These are phyloP conservation scores for Drosophila anomalata DNA, from an alignment of 2,888 invertebrate species.

Conservation along the genomic window DNA sequence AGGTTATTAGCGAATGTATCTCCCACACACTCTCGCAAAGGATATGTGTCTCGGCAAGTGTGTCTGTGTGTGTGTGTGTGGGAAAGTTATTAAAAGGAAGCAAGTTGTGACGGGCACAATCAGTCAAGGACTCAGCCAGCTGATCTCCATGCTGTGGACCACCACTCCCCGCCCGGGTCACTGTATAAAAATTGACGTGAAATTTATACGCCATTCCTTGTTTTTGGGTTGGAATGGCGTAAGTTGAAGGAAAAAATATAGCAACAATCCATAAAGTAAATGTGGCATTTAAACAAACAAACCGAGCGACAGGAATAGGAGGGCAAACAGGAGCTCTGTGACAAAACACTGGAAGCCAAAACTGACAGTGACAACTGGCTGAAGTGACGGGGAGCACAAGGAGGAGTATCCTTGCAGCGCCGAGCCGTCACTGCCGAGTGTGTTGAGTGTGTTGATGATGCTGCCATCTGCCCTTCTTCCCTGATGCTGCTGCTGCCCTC, in stretches of 20 bases:
- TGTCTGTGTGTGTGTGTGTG: conserved; percentile 49
- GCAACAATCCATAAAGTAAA: conserved; percentile 78
- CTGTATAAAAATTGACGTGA: conserved; percentile 71
- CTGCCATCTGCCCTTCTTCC: neutral
- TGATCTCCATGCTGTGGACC: conserved; percentile 45
- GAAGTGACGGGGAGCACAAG: conserved; percentile 57
- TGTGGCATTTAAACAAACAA: conserved; percentile 79
- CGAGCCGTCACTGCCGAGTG: conserved; percentile 22
- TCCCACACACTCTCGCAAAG: conserved; percentile 6
- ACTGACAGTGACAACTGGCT: conserved; percentile 79
- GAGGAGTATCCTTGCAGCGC: conserved; percentile 22
- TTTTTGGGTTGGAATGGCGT: conserved; percentile 58
- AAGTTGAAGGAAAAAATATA: conserved; percentile 79
- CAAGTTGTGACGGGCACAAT: conserved; percentile 74
- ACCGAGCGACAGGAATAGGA: conserved; percentile 45
- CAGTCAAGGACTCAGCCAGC: conserved; percentile 75
- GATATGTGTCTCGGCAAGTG: conserved; percentile 3
- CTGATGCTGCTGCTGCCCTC: conserved; percentile 28
- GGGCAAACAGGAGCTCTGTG: conserved; percentile 39
- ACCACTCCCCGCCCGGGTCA: neutral
- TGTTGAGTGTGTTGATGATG: conserved; percentile 61
- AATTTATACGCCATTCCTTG: conserved; percentile 66
- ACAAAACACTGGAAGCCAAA: conserved; percentile 71
- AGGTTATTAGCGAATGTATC: conserved; percentile 68
- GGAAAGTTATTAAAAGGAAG: conserved; percentile 74